Percentiles rank a stretch among this genome's conserved stretches.
Evolutionary conservation across 2,888 invertebrate species (phyloP).

Genomic region (Agrilus biguttatus): DNA sequence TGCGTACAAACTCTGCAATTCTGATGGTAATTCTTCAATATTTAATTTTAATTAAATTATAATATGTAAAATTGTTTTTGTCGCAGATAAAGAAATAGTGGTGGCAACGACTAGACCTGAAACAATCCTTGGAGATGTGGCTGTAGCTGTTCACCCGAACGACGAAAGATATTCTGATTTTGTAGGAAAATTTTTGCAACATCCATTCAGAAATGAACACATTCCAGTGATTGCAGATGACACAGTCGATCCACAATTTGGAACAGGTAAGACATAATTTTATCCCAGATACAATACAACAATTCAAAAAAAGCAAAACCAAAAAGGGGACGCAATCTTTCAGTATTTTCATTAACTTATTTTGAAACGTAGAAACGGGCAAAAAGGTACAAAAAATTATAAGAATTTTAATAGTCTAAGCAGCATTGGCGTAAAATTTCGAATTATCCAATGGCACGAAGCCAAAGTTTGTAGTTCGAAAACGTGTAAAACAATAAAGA

Average conservation of each 20-base stretch:
- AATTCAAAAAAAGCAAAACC: too few species aligned
- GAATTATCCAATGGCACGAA: too few species aligned
- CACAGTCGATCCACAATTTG: constrained; percentile 90
- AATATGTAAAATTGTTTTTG: background rate
- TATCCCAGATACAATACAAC: too few species aligned
- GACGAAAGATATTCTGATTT: constrained; percentile 72
- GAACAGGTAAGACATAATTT: constrained; percentile 66
- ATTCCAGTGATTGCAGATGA: constrained; percentile 85
- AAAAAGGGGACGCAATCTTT: too few species aligned
- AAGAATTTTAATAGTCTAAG: too few species aligned
- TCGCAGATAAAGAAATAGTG: constrained; percentile 57
- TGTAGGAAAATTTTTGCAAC: constrained; percentile 67
- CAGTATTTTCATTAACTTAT: too few species aligned
- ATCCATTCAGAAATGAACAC: constrained; percentile 75
- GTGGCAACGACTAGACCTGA: constrained; percentile 97
- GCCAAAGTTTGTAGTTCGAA: too few species aligned
- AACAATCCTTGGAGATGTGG: constrained; percentile 96
- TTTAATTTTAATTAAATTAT: constrained; percentile 11
- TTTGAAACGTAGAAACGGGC: too few species aligned
- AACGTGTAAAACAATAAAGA: too few species aligned
- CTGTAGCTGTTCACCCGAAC: constrained; percentile 93
- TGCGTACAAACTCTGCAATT: constrained; percentile 69
- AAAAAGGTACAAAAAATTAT: too few species aligned
- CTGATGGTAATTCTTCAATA: constrained; percentile 16
- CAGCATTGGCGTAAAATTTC: too few species aligned